Percentiles rank a stretch among this genome's conserved stretches.
Evolutionary conservation across 2,888 invertebrate genomes (phyloP).

Genomic region (Cyaniris semiargus): DNA sequence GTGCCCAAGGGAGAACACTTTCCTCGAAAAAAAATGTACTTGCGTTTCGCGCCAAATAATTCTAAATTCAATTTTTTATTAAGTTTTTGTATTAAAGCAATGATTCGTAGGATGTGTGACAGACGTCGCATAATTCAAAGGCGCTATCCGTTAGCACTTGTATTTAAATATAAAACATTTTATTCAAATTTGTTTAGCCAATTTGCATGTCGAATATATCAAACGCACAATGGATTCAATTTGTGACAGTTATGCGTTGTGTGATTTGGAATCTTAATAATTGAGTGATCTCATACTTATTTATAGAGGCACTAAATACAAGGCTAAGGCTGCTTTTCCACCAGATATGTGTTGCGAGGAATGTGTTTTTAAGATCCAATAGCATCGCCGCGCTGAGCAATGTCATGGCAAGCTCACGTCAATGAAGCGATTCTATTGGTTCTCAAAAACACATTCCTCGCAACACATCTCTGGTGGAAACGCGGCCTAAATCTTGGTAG

Average conservation of each 20-base stretch:
- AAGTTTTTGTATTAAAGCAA: background rate
- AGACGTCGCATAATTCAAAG: background rate
- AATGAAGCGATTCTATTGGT: no score
- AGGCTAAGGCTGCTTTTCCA: no score
- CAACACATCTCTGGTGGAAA: no score
- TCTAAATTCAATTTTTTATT: background rate
- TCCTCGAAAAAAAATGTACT: background rate
- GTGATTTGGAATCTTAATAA: background rate
- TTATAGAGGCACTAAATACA: conserved; percentile 2
- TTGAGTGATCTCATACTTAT: conserved; percentile 7
- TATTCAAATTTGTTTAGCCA: background rate
- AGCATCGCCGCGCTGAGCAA: no score
- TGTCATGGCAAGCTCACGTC: no score
- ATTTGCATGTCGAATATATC: conserved; percentile 17
- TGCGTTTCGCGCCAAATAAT: background rate
- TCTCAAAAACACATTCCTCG: no score
- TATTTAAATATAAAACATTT: conserved; percentile 12
- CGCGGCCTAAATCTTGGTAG: background rate
- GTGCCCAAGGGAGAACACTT: background rate
- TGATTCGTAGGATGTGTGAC: background rate
- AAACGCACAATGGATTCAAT: conserved; percentile 15
- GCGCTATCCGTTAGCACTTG: background rate
- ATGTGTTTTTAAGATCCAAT: no score
- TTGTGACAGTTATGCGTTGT: background rate
- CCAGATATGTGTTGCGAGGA: no score